Percentiles rank a stretch among this genome's conserved stretches.
These are phyloP conservation scores for Xestoiulus laeticollis DNA, from an alignment of 2,888 invertebrate genomes.

Conservation along the genomic window DNA sequence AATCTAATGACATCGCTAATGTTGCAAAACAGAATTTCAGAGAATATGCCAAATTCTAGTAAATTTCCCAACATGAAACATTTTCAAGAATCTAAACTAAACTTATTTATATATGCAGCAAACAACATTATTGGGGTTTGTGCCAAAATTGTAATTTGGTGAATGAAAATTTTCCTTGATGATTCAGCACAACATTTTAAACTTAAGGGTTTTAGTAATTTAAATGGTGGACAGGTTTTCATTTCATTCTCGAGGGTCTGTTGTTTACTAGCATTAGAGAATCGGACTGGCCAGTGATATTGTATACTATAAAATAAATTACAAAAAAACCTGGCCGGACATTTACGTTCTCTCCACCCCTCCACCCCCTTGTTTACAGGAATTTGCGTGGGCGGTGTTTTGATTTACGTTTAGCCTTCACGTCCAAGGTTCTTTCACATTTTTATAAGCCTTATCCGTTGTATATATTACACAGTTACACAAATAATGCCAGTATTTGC, in stretches of 20 bases:
- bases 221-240: neutral
- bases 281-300: neutral
- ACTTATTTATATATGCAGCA: too few relatives aligned
- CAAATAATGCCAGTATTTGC: conserved; percentile 34
- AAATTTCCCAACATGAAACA: too few relatives aligned
- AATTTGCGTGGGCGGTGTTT: conserved; percentile 33
- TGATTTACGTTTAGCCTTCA: conserved; percentile 34
- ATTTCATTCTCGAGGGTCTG: neutral
- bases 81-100: too few relatives aligned
- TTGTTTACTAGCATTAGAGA: neutral
- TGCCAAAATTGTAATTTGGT: neutral
- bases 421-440: neutral
- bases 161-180: neutral
- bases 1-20: too few relatives aligned
- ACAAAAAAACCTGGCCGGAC: neutral
- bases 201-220: neutral
- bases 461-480: conserved; percentile 15
- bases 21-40: too few relatives aligned
- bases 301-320: neutral
- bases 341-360: neutral
- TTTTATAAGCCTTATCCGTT: conserved; percentile 35
- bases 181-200: neutral
- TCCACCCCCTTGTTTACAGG: conserved; percentile 16
- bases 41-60: too few relatives aligned
- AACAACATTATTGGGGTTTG: neutral